Evolutionary conservation across 2,888 invertebrate genomes (phyloP).

Genomic region (Conops quadrifasciatus): DNA sequence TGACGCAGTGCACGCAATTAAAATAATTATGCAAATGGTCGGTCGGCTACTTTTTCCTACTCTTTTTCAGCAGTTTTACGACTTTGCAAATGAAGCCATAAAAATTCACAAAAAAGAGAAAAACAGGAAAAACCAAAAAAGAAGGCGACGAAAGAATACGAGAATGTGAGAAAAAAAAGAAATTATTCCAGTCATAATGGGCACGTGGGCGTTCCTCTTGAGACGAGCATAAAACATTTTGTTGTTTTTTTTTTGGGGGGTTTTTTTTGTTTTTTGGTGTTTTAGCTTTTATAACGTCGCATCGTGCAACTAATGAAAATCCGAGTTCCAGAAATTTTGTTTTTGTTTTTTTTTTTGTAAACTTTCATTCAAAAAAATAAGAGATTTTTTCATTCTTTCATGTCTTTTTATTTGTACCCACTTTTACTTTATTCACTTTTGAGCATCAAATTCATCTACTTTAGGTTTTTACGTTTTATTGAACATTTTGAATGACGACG

Average conservation of each 20-base stretch:
- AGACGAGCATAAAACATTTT: conserved; percentile 36
- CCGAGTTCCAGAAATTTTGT: conserved; percentile 14
- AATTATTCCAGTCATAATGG: conserved; percentile 30
- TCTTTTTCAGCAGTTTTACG: conserved; percentile 39
- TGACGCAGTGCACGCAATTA: conserved; percentile 37
- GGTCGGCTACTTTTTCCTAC: not conserved
- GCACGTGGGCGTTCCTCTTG: conserved; percentile 38
- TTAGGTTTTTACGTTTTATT: conserved; percentile 47
- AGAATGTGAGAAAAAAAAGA: conserved; percentile 24
- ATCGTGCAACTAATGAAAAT: conserved; percentile 17
- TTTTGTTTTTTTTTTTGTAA: conserved; percentile 21
- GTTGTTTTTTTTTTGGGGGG: too few species aligned
- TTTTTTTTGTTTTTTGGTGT: conserved; percentile 32
- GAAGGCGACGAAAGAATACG: too few species aligned
- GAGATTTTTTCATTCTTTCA: conserved; percentile 24
- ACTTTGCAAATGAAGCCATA: conserved; percentile 47
- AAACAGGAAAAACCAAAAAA: too few species aligned
- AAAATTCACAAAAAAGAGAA: conserved; percentile 27
- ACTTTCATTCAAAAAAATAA: not conserved
- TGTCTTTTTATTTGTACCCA: conserved; percentile 16
- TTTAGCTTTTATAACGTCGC: conserved; percentile 30
- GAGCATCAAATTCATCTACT: conserved; percentile 40
- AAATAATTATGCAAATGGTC: conserved; percentile 47
- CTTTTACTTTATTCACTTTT: conserved; percentile 13
- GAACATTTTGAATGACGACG: conserved; percentile 45